Evolutionary conservation across 2,113 vertebrate genomes (phyloP).

Genomic region (Paradoxurus hermaphroditus): DNA sequence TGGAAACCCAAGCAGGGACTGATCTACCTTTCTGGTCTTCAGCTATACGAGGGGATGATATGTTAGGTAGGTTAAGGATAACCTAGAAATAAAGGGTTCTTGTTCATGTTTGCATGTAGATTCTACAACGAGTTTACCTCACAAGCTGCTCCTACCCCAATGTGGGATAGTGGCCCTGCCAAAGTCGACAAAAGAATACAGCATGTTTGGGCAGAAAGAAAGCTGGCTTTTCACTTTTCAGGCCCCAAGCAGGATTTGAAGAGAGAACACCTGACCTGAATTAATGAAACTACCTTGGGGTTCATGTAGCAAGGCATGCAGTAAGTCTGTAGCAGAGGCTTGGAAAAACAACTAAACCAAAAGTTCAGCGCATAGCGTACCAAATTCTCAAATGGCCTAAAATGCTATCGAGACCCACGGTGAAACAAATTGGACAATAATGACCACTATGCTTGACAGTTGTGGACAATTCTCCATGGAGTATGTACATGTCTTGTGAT

Average conservation of each 20-base stretch:
- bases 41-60: background rate
- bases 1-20: background rate
- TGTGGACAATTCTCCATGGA: background rate
- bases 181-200: background rate
- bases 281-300: background rate
- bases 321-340: background rate
- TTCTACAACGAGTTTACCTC: background rate
- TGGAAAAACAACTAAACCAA: background rate
- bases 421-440: background rate
- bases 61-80: background rate
- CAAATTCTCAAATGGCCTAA: background rate
- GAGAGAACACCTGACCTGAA: background rate
- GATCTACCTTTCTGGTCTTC: background rate
- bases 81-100: background rate
- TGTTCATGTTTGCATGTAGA: background rate
- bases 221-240: background rate
- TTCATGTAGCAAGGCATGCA: background rate
- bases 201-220: background rate
- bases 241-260: rapidly evolving
- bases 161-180: background rate
- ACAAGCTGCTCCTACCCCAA: background rate
- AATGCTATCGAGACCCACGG: background rate
- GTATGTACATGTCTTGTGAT: background rate
- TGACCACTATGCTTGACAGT: background rate
- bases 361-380: background rate